These are phyloP conservation scores for Carassius carassius DNA, from an alignment of 2,113 vertebrate species.

Conservation along the genomic window DNA sequence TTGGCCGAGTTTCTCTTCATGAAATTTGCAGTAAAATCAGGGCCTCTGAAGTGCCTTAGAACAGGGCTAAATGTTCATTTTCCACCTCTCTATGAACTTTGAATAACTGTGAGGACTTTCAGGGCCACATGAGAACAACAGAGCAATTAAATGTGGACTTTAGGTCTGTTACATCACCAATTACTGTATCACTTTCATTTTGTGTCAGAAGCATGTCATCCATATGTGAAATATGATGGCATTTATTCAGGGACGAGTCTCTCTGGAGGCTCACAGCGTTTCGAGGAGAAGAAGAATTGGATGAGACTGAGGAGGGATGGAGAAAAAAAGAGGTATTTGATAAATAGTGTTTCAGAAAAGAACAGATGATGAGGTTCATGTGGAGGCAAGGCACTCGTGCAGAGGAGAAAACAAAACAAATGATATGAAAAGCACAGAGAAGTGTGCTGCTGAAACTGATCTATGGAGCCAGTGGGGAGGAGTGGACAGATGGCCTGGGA, in stretches of 20 bases:
- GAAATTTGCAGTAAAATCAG: background rate
- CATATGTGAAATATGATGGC: conserved; percentile 28
- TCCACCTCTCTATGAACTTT: background rate
- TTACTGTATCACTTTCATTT: conserved; percentile 15
- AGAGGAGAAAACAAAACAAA: conserved; percentile 14
- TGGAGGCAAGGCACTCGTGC: background rate
- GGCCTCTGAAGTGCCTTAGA: background rate
- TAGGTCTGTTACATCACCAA: background rate
- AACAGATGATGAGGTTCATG: background rate
- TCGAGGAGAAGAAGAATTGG: conserved; percentile 12
- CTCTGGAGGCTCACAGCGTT: conserved; percentile 3
- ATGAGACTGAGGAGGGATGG: conserved; percentile 12
- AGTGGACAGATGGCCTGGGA: conserved; percentile 2
- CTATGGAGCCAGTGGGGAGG: conserved; percentile 10
- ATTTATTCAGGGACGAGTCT: conserved; percentile 32
- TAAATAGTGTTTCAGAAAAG: background rate
- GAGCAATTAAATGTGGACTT: conserved; percentile 14
- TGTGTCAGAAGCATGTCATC: conserved; percentile 8
- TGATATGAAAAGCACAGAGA: background rate
- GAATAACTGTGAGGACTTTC: background rate
- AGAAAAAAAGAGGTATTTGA: conserved; percentile 15
- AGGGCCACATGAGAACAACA: background rate
- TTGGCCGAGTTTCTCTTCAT: conserved; percentile 17
- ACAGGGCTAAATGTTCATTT: conserved; percentile 8
- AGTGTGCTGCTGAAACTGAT: background rate